Percentiles rank a stretch among this genome's conserved stretches.
Conservation (phyloP, 2,113 vertebrate genomes). For the Amphiprion ocellaris region DNA sequence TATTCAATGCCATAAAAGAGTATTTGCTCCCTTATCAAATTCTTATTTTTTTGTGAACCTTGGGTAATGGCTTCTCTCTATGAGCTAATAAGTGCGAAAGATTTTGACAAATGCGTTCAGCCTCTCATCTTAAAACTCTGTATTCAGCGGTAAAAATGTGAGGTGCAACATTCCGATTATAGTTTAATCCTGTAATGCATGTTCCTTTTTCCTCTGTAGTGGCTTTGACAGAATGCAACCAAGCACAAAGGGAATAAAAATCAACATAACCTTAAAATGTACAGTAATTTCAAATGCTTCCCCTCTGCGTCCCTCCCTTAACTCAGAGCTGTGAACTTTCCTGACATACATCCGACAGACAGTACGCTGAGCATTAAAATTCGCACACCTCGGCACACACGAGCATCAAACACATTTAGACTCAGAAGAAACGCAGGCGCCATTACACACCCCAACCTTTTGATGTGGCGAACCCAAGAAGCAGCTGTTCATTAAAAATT, state of each 20-base stretch:
- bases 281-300: conserved; percentile 35
- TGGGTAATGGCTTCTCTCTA: neutral
- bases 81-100: conserved; percentile 21
- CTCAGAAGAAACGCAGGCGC: conserved; percentile 10
- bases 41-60: neutral
- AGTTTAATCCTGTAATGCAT: conserved; percentile 66
- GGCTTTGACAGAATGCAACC: conserved; percentile 55
- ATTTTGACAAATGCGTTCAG: conserved; percentile 32
- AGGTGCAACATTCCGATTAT: conserved; percentile 62
- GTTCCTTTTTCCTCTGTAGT: conserved; percentile 49
- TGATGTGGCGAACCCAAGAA: conserved; percentile 82
- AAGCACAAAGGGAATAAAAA: conserved; percentile 44
- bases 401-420: conserved; percentile 40
- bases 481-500: conserved; percentile 85
- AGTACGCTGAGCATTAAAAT: conserved; percentile 30
- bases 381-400: conserved; percentile 56
- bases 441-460: conserved; percentile 61
- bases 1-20: neutral
- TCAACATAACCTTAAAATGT: conserved; percentile 43
- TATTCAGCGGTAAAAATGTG: conserved; percentile 42
- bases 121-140: conserved; percentile 44
- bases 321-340: conserved; percentile 37
- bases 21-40: too few relatives aligned
- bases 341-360: conserved; percentile 45
- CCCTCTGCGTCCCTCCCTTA: neutral